A percentile compares a stretch with the other conserved stretches of the same genome.
Conservation (phyloP, 92 coral and sea anemone genomes). For the Epizoanthus rinbou region DNA sequence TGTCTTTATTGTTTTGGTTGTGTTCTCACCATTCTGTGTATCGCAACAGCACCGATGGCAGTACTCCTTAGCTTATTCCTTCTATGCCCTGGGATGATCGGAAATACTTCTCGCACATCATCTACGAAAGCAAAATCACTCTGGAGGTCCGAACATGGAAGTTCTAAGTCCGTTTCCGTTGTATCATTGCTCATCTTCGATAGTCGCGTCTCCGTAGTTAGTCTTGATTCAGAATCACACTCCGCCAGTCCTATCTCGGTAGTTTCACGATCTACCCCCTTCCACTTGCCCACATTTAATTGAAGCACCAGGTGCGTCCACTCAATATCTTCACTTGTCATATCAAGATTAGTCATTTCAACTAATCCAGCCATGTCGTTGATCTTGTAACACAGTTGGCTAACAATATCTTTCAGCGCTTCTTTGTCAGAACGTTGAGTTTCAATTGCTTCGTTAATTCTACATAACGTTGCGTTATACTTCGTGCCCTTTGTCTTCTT, state of each 20-base stretch:
- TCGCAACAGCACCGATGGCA: slow-evolving; percentile 21
- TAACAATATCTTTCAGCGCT: neutral
- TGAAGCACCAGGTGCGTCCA: neutral
- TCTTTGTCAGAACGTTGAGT: neutral
- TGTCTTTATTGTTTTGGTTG: no score
- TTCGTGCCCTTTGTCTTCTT: neutral
- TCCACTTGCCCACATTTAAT: neutral
- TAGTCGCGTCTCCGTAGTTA: no score
- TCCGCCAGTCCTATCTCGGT: neutral
- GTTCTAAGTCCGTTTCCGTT: neutral
- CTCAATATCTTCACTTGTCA: slow-evolving; percentile 21
- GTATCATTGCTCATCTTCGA: no score
- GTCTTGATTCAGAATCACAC: neutral
- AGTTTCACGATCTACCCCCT: neutral
- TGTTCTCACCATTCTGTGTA: neutral
- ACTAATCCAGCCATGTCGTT: neutral
- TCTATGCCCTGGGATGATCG: neutral
- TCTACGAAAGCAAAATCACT: slow-evolving; percentile 23
- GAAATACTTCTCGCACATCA: slow-evolving; percentile 25
- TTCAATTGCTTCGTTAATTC: slow-evolving; percentile 14
- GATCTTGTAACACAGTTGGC: slow-evolving; percentile 20
- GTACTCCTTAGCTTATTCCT: neutral
- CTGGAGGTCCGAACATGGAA: neutral
- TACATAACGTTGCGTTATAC: slow-evolving; percentile 4
- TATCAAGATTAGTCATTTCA: slow-evolving; percentile 7